Base-by-base conservation (phyloP, 2,797 vertebrate genomes). In the Margarornis squamiger region DNA sequence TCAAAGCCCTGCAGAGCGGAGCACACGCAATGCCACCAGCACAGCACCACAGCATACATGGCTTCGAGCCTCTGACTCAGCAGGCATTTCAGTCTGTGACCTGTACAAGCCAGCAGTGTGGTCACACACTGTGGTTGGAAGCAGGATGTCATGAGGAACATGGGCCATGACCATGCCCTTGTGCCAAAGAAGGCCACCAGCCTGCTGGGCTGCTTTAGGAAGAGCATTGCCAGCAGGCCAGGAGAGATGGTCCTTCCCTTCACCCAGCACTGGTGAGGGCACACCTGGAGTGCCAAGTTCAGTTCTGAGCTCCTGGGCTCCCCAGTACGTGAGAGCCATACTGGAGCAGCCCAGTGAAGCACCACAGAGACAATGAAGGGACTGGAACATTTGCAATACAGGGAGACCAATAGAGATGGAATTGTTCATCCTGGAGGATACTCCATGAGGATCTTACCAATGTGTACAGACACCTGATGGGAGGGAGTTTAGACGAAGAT, bases 41-140 rank as follows among this genome's bases (percentile, higher is more conserved):
- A 10, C 58, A 11, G 55, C 30, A 76, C 83, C 63, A 10, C 49
- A 19, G 87, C 0, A 0, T 14, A 6, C 12, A 1, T 12, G 63
- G 76, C 83, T 34, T n/a, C 20, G 1, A 36, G 46, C 30, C 67
- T 10, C 55, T 55, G 86, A 29, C 77, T 41, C 80, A 29, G 74
- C 62, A 27, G 61, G 58, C 22, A 4, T 49, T 74, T 57, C 11
- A 65, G 82, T 52, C 70, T 4, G 0, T 15, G 73, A 61, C 75
- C 52, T 39, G 76, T 39, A 30, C 24, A 4, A 34, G 43, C 70
- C 57, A 78, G 83, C 46, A 32, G 43, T 2, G 3, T 0, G 0
- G 78, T 45, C 59, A 76, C 6, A 3, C 5, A 0, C 27, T 18
- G 20, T 0, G 1, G n/a, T 1, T 77, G 73, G 76, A 62, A 52